These are phyloP conservation scores for Characodon lateralis DNA, from an alignment of 2,797 vertebrate species.

Conservation along the genomic window DNA sequence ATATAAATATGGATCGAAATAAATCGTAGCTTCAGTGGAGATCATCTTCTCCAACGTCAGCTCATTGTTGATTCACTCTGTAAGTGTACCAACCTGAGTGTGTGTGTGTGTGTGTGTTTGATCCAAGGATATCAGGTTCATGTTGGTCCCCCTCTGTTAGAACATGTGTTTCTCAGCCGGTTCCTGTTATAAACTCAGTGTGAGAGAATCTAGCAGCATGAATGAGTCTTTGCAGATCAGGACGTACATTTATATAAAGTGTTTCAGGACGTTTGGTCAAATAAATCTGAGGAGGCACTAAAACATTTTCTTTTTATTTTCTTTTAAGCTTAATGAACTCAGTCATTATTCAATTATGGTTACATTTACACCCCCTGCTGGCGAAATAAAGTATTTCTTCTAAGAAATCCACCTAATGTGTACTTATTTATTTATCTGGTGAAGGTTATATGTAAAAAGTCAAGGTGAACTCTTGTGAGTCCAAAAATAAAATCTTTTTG, in stretches of 20 bases:
- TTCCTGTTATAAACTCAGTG: neutral
- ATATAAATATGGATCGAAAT: slow-evolving; percentile 14
- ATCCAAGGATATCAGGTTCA: neutral
- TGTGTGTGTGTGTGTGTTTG: neutral
- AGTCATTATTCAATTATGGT: neutral
- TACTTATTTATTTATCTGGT: too few relatives aligned
- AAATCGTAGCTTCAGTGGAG: slow-evolving; percentile 14
- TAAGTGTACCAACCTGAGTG: slow-evolving; percentile 34
- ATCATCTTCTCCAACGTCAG: slow-evolving; percentile 13
- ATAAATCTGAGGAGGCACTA: neutral
- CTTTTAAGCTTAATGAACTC: neutral
- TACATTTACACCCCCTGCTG: slow-evolving; percentile 5
- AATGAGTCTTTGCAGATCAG: neutral
- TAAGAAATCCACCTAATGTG: neutral
- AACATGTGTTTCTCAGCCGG: neutral
- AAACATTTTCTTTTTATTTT: neutral
- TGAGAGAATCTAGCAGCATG: neutral
- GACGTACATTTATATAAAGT: neutral
- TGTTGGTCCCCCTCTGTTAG: neutral
- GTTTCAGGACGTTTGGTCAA: slow-evolving; percentile 1
- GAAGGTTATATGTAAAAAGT: too few relatives aligned
- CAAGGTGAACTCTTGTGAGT: too few relatives aligned
- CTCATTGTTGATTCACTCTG: slow-evolving; percentile 65
- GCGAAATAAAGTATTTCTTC: slow-evolving; percentile 6
- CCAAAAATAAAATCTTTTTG: too few relatives aligned